Percentiles rank a stretch among this genome's conserved stretches.
These are phyloP conservation scores for Ophion ellenae DNA, from an alignment of 2,888 invertebrate genomes.

Conservation along the genomic window DNA sequence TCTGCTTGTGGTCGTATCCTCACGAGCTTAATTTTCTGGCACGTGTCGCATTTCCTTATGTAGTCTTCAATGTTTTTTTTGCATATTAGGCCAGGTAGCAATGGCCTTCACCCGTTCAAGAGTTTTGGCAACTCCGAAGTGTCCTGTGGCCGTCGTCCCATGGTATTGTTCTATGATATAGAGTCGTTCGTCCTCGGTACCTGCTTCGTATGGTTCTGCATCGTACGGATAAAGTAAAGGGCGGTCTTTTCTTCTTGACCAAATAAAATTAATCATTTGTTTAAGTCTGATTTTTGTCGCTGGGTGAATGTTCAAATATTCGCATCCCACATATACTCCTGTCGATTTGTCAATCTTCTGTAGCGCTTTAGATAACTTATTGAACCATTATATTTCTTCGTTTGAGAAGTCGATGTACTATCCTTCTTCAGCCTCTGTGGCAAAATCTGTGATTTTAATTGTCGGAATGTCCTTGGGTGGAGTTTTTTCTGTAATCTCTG, in stretches of 20 bases:
- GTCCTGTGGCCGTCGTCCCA: background rate
- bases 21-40: too few species aligned
- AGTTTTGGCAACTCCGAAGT: too few species aligned
- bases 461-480: conserved; percentile 4
- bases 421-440: background rate
- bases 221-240: background rate
- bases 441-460: conserved; percentile 19
- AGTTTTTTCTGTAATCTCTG: background rate
- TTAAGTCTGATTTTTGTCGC: background rate
- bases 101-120: too few species aligned
- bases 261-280: background rate
- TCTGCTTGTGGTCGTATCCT: too few species aligned
- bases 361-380: too few species aligned
- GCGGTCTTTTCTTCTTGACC: background rate
- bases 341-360: background rate
- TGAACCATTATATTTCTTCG: background rate
- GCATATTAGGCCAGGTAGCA: too few species aligned
- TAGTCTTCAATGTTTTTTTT: too few species aligned
- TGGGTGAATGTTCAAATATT: background rate
- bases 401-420: conserved; percentile 12
- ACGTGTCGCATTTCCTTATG: too few species aligned
- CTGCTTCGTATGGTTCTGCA: background rate
- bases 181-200: background rate
- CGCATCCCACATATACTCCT: conserved; percentile 17
- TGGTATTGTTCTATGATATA: conserved; percentile 1